Evolutionary conservation across 1,140 invertebrate genomes (phyloP), one percentile per base, ranked within the genome.

Genomic region (Globodera rostochiensis): DNA sequence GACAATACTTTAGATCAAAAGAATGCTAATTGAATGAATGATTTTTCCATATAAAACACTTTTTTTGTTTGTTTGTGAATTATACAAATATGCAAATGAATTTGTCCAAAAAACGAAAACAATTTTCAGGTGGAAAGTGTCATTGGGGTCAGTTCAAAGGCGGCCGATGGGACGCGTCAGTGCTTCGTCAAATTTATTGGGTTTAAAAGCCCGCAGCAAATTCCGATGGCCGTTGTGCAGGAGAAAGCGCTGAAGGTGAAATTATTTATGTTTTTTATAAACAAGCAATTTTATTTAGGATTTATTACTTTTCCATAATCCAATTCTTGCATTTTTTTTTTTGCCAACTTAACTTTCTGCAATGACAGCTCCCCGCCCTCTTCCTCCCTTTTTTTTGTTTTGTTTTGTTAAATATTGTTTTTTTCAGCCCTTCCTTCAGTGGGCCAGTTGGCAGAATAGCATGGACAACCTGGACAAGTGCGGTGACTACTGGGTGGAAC

Each of bases 101-200:
- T 4, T 47, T 76, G 45, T 21, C 45, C 8, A 66, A 66, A 21
- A 57, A 36, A 76, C 36, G 50, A 46, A 4, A 7, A 25, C 69
- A 49, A n/a, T 73, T 69, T 25, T 66, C 19, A 76, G 74, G 74
- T 76, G 6, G 74, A 76, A 21, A 76, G 74, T 50, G 47, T 76
- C 46, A 57, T 76, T 57, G 74, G 77, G n/a, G 53, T 70, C 15
- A 13, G 25, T 74, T 6, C 21, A n/a, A 73, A 73, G 71, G 66
- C 46, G 46, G 60, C 25, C 21, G 15, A 21, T 15, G 49, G 13
- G 1, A 36, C 49, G 13, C 47, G 71, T 19, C 49, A 45, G 77
- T 78, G 77, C 53, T 49, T 74, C 36, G 79, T 80, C 15, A 80
- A 80, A 47, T 80, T 80, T 64, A 67, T 60, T 47, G 79, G 79